phyloP scores from a whole-genome alignment of 2,797 vertebrate species.

The Brachyrhaphis roseni region DNA sequence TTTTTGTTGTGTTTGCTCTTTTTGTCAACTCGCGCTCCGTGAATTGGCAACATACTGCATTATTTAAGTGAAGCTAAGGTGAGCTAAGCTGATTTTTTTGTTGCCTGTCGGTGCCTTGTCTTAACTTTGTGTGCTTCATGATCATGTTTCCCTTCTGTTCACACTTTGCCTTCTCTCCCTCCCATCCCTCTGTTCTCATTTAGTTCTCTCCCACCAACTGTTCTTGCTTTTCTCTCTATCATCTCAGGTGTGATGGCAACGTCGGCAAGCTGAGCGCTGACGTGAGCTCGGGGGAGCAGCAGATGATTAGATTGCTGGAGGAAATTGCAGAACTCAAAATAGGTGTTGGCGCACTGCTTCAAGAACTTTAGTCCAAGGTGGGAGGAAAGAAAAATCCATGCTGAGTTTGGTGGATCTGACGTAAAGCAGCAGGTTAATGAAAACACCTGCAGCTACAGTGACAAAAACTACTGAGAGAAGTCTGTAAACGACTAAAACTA shows the following conservation, averaged over 20 bases:
- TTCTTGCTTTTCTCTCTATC: slow-evolving; percentile 32
- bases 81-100: neutral
- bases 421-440: neutral
- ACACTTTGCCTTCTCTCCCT: slow-evolving; percentile 14
- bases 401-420: neutral
- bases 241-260: slow-evolving; percentile 84
- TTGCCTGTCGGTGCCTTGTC: neutral
- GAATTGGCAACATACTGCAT: neutral
- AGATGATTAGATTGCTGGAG: slow-evolving; percentile 76
- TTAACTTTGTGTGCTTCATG: neutral
- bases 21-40: neutral
- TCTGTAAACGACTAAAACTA: neutral
- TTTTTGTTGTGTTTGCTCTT: neutral
- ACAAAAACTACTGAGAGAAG: neutral
- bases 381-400: slow-evolving; percentile 28
- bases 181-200: slow-evolving; percentile 16
- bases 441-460: neutral
- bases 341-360: slow-evolving; percentile 58
- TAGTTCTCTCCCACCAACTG: slow-evolving; percentile 9
- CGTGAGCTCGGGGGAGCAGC: slow-evolving; percentile 64
- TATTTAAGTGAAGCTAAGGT: neutral
- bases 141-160: neutral
- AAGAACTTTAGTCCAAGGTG: slow-evolving; percentile 83
- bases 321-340: slow-evolving; percentile 75
- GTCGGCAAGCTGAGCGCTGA: slow-evolving; percentile 82